Conservation (phyloP, 2,888 invertebrate species). For the Caenorhabditis panamensis region DNA sequence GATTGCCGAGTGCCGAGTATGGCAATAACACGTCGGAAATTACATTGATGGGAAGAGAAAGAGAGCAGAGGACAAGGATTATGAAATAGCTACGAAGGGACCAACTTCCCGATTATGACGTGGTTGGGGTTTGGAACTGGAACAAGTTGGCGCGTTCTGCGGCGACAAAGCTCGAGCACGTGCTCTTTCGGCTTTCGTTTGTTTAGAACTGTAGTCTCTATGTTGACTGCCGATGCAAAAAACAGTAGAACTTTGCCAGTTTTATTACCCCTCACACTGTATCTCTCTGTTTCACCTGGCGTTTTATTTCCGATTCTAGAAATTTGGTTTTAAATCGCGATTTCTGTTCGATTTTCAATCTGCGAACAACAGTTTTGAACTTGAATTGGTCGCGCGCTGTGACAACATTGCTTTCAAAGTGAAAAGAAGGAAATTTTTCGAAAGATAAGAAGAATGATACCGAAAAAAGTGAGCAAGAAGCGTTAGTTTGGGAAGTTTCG, state of each 20-base stretch:
- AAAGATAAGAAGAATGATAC: too few relatives aligned
- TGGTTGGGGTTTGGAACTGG: conserved; percentile 16
- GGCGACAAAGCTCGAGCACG: background rate
- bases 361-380: too few relatives aligned
- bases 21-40: conserved; percentile 7
- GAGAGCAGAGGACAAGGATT: conserved; percentile 2
- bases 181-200: conserved; percentile 42
- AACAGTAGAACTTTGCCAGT: background rate
- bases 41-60: background rate
- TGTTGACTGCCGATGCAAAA: conserved; percentile 29
- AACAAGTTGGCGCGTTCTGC: conserved; percentile 10
- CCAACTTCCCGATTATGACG: conserved; percentile 9
- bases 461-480: too few relatives aligned
- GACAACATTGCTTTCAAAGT: too few relatives aligned
- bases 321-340: background rate
- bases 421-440: too few relatives aligned
- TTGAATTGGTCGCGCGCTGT: too few relatives aligned
- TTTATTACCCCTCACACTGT: background rate
- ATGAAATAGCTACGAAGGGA: conserved; percentile 11
- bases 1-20: conserved; percentile 2
- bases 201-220: conserved; percentile 54
- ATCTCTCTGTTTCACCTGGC: conserved; percentile 3
- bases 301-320: background rate
- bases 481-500: too few relatives aligned
- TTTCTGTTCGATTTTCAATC: too few relatives aligned